These are phyloP conservation scores for Harpagoxenus sublaevis DNA, from an alignment of 2,888 invertebrate species.

Conservation along the genomic window DNA sequence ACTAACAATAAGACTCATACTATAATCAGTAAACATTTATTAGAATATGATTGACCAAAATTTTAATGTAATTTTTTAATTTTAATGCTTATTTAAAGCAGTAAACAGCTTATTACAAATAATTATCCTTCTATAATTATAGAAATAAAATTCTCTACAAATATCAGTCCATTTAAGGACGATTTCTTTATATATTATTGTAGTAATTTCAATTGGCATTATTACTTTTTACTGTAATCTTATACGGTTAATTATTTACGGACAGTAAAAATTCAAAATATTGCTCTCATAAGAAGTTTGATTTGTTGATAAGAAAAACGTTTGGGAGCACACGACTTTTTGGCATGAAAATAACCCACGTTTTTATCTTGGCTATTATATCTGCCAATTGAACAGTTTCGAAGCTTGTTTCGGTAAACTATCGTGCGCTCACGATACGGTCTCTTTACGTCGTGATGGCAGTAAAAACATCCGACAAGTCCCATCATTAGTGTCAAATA, in stretches of 20 bases:
- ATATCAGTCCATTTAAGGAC: background rate
- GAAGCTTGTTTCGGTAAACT: background rate
- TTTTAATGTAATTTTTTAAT: background rate
- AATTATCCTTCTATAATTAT: background rate
- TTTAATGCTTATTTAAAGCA: background rate
- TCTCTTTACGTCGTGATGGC: slow-evolving; percentile 4
- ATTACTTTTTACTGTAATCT: background rate
- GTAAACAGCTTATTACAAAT: background rate
- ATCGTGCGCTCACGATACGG: slow-evolving; percentile 28
- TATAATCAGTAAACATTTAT: background rate
- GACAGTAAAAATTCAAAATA: background rate
- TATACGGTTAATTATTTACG: background rate
- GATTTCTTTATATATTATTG: background rate
- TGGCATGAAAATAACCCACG: slow-evolving; percentile 2
- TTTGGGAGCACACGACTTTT: background rate
- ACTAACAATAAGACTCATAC: background rate
- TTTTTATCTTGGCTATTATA: background rate
- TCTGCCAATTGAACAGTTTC: slow-evolving; percentile 33
- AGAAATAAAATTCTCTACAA: background rate
- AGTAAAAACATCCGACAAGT: slow-evolving; percentile 39
- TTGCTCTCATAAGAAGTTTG: background rate
- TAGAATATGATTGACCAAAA: background rate
- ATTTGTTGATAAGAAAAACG: background rate
- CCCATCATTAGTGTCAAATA: slow-evolving; percentile 40
- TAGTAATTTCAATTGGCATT: background rate